These are phyloP conservation scores for Gavia stellata DNA, from an alignment of 2,113 vertebrate species.

Conservation along the genomic window DNA sequence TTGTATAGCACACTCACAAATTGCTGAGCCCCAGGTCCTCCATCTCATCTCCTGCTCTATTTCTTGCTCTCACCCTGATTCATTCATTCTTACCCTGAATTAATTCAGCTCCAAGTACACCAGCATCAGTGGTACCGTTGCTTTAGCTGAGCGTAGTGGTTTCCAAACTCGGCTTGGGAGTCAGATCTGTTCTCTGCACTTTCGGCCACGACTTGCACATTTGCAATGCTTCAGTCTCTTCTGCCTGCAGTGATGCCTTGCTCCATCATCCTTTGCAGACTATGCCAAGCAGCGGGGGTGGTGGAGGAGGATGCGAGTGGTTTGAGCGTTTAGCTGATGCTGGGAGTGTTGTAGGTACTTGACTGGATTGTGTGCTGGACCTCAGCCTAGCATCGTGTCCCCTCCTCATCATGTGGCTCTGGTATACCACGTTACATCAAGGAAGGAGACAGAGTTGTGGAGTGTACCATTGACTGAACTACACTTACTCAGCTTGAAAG, in stretches of 20 bases:
- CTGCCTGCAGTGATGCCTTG: neutral
- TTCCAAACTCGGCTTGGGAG: neutral
- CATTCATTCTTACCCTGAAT: neutral
- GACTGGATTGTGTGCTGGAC: neutral
- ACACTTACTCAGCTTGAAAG: neutral
- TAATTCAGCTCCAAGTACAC: neutral
- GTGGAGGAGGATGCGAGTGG: neutral
- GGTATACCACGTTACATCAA: neutral
- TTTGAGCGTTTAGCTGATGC: neutral
- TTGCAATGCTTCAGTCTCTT: neutral
- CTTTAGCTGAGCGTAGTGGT: neutral
- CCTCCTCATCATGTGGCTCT: accelerated
- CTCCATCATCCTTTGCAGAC: neutral
- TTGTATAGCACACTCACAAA: no score
- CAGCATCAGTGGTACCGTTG: neutral
- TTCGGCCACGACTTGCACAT: accelerated
- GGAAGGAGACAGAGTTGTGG: neutral
- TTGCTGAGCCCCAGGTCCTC: neutral
- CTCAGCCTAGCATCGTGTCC: neutral
- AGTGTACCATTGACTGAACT: neutral
- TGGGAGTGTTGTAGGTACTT: neutral
- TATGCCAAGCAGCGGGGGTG: neutral
- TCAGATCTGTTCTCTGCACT: neutral
- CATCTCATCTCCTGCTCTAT: neutral
- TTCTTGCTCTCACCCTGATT: neutral